These are phyloP conservation scores for Heliothis virescens DNA, from an alignment of 1,140 invertebrate species.

Conservation along the genomic window DNA sequence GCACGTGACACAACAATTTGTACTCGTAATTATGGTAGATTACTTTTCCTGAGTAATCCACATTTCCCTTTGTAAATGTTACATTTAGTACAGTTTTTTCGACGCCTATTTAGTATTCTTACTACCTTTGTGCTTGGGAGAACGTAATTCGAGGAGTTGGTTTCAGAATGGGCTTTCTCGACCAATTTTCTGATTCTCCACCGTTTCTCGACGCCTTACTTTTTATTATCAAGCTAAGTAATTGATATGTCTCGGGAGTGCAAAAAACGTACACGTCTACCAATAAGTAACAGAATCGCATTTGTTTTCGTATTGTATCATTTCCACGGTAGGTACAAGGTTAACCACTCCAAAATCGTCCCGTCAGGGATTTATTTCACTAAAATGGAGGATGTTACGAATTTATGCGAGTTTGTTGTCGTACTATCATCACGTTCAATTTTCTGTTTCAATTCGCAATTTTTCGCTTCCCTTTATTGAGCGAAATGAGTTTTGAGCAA, in stretches of 20 bases:
- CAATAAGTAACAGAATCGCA: slow-evolving; percentile 40
- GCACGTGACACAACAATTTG: slow-evolving; percentile 32
- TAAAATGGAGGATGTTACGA: slow-evolving; percentile 28
- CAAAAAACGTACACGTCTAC: slow-evolving; percentile 39
- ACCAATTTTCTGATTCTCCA: slow-evolving; percentile 28
- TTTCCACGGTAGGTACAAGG: slow-evolving; percentile 22
- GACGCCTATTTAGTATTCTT: slow-evolving; percentile 34
- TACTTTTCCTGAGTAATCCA: slow-evolving; percentile 18
- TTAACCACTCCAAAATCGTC: slow-evolving; percentile 31
- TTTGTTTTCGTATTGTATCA: slow-evolving; percentile 44
- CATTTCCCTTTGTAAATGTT: slow-evolving; percentile 15
- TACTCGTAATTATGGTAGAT: slow-evolving; percentile 33
- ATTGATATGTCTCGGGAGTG: slow-evolving; percentile 39
- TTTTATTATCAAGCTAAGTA: slow-evolving; percentile 38
- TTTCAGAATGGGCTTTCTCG: not conserved
- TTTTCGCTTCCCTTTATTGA: not conserved
- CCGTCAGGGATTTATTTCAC: slow-evolving; percentile 38
- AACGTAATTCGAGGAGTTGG: slow-evolving; percentile 4
- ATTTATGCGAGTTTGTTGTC: slow-evolving; percentile 7
- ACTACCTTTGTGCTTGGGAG: not conserved
- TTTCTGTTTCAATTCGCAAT: not conserved
- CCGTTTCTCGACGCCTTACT: slow-evolving; percentile 24
- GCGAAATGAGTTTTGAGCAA: not conserved
- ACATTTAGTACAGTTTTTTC: slow-evolving; percentile 16
- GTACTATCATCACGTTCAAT: slow-evolving; percentile 10